Evolutionary conservation across 2,888 invertebrate genomes (phyloP), one percentile per base, ranked within the genome.

Genomic region (Dusona sp.): DNA sequence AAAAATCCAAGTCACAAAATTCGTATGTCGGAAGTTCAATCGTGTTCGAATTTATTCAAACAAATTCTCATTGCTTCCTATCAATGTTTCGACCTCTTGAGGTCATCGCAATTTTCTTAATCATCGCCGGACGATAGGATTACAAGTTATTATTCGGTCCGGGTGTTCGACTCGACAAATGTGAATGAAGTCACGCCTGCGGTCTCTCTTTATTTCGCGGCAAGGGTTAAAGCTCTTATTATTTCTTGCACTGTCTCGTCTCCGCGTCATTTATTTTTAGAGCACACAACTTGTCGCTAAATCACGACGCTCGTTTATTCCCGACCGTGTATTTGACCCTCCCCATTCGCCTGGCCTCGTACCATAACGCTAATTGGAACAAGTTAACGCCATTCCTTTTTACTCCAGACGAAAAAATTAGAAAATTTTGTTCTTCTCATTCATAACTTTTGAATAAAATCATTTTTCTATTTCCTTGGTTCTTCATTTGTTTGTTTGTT

Each of bases 201-300:
- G 25, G 13, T 13, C 29, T 61, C 16, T 61, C 29, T 16, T 16
- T 16, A 7, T 68, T 11, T 68, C 72, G 29, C 29, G 29, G 3
- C 36, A 36, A 73, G 73, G 54, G 73, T 54, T 73, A n/a, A 72
- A 73, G 54, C 51, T 54, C 54, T 36, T 54, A 36, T 73, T 73
- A 54, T 73, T 54, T 54, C 73, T 45, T 36, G n/a, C 22, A 36
- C 36, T 54, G 22, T 73, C 54, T 54, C 51, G 54, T 73, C 54
- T 38, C 54, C 61, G 73, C 36, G 54, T 73, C 33, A 73, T 73
- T 45, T 73, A 73, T 73, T 54, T 73, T 73, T 54, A 54, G 36
- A 48, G 25, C 45, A 6, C 11, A 29, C 73, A 73, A 54, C 73
- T 54, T 36, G 22, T 51, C 51, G 73, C 54, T 13, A 36, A 73